Evolutionary conservation across 2,888 invertebrate species (phyloP).

Genomic region (Tuberolachnus salignus): DNA sequence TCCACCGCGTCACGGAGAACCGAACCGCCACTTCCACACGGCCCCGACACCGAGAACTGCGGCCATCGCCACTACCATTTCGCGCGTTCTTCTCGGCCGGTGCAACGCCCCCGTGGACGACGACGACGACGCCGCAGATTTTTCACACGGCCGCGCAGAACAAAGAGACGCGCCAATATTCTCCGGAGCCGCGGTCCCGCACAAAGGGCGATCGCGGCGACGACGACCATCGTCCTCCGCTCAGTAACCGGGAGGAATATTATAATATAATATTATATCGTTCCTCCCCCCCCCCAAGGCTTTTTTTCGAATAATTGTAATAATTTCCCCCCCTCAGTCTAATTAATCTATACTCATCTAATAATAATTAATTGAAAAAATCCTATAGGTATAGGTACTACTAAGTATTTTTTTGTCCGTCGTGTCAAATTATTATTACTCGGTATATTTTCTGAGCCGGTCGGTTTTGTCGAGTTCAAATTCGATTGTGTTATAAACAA

Average conservation of each 20-base stretch:
- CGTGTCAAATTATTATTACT: too few species aligned
- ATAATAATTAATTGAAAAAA: too few species aligned
- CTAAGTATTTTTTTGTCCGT: too few species aligned
- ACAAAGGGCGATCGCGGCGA: not conserved
- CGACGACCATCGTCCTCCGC: not conserved
- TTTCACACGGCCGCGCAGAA: conserved; percentile 32
- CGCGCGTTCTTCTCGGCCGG: conserved; percentile 39
- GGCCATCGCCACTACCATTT: conserved; percentile 33
- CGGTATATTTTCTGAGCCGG: too few species aligned
- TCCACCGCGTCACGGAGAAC: conserved; percentile 21
- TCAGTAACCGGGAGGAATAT: not conserved
- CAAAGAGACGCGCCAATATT: conserved; percentile 26
- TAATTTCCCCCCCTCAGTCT: too few species aligned
- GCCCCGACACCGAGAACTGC: not conserved
- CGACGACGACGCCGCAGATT: conserved; percentile 30
- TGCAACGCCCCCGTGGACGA: conserved; percentile 45
- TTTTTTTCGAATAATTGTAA: too few species aligned
- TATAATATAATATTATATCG: too few species aligned
- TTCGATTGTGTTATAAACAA: too few species aligned
- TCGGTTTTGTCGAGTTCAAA: too few species aligned
- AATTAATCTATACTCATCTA: too few species aligned
- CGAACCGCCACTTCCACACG: conserved; percentile 30
- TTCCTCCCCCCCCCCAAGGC: too few species aligned
- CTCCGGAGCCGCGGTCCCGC: not conserved
- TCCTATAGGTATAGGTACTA: too few species aligned